Percentiles rank a stretch among this genome's conserved stretches.
phyloP scores from a whole-genome alignment of 2,888 invertebrate species.

The Notodonta ziczac region DNA sequence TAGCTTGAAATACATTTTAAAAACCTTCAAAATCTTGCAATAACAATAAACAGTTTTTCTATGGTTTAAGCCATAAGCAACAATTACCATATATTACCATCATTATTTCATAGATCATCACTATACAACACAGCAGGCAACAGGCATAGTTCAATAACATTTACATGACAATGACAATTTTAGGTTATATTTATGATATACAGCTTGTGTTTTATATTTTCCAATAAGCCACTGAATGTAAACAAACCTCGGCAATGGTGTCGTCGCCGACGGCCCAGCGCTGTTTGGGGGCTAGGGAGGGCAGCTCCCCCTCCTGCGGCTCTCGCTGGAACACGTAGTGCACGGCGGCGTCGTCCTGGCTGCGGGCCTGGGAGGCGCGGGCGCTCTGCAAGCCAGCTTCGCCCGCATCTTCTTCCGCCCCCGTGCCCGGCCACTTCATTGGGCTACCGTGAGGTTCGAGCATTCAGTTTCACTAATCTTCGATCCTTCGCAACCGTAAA shows the following conservation, averaged over 20 bases:
- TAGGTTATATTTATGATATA: constrained; percentile 27
- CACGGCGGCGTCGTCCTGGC: constrained; percentile 94
- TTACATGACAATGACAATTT: constrained; percentile 17
- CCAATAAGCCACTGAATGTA: constrained; percentile 16
- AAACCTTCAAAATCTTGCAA: background rate
- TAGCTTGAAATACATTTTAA: background rate
- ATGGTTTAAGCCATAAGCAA: no score
- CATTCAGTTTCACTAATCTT: constrained; percentile 81
- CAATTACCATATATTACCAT: no score
- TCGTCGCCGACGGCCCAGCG: constrained; percentile 96
- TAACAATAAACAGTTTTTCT: background rate
- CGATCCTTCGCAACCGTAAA: constrained; percentile 66
- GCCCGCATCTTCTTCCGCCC: constrained; percentile 86
- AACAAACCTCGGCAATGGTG: constrained; percentile 92
- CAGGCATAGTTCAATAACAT: constrained; percentile 5
- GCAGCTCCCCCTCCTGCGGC: constrained; percentile 92
- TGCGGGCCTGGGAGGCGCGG: constrained; percentile 87
- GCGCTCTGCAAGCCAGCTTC: constrained; percentile 84
- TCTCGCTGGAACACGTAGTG: constrained; percentile 95
- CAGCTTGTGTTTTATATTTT: background rate
- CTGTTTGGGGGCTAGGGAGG: constrained; percentile 89
- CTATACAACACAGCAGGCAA: background rate
- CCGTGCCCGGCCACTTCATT: constrained; percentile 92
- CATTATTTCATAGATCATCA: background rate
- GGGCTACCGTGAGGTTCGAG: constrained; percentile 85